These are phyloP conservation scores for Pristionchus japonicus DNA, from an alignment of 2,888 invertebrate species.

Conservation along the genomic window DNA sequence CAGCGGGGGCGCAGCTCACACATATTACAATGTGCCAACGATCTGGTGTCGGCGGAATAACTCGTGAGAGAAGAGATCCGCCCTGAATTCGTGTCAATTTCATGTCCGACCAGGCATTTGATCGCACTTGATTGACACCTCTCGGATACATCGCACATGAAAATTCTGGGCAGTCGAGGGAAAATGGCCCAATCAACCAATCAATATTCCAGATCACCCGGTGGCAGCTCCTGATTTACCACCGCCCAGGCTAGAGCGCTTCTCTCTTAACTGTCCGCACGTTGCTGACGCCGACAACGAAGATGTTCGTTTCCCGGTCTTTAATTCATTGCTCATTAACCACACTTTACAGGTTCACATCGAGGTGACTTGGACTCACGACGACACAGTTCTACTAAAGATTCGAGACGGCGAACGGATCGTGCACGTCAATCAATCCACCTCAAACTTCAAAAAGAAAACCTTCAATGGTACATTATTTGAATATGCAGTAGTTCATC, in stretches of 20 bases:
- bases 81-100: slow-evolving; percentile 35
- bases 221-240: neutral
- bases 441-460: slow-evolving; percentile 59
- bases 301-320: slow-evolving; percentile 54
- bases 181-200: neutral
- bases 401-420: slow-evolving; percentile 58
- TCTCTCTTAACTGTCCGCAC: slow-evolving; percentile 64
- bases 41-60: slow-evolving; percentile 1
- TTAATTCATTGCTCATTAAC: neutral
- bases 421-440: slow-evolving; percentile 55
- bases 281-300: slow-evolving; percentile 59
- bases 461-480: slow-evolving; percentile 58
- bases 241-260: slow-evolving; percentile 51
- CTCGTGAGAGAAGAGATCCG: neutral
- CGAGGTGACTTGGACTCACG: slow-evolving; percentile 63
- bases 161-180: neutral
- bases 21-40: slow-evolving; percentile 40
- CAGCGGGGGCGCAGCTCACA: neutral
- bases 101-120: slow-evolving; percentile 31
- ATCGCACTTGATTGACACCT: slow-evolving; percentile 33
- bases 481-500: neutral
- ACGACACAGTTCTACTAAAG: slow-evolving; percentile 65
- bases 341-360: slow-evolving; percentile 48
- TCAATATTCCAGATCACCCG: neutral
- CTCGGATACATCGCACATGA: neutral